Conservation (phyloP, 1,140 invertebrate species). For the Eufriesea mexicana region DNA sequence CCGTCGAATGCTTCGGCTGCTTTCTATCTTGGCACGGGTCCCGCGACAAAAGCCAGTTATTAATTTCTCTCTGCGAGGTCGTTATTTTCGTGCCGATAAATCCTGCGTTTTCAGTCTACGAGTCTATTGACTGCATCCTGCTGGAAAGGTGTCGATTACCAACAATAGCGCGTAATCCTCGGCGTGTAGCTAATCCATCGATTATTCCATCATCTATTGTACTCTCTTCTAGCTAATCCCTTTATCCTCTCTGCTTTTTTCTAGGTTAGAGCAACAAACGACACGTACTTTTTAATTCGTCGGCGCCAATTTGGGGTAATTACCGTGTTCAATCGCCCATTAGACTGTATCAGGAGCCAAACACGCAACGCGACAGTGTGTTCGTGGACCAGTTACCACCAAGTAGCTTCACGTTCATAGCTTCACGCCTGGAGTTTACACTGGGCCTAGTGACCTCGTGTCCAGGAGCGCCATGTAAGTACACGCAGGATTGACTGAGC, state of each 20-base stretch:
- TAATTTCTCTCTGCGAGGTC: constrained; percentile 38
- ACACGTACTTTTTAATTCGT: too few relatives aligned
- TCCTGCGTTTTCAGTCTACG: constrained; percentile 39
- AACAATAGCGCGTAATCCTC: background rate
- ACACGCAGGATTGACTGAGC: constrained; percentile 27
- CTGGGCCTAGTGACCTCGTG: background rate
- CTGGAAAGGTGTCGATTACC: constrained; percentile 33
- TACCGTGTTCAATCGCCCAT: too few relatives aligned
- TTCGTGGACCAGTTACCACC: background rate
- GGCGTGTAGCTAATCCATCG: constrained; percentile 30
- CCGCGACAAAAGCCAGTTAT: constrained; percentile 27
- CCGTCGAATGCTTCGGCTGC: background rate
- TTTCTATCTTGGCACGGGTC: background rate
- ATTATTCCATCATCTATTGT: background rate
- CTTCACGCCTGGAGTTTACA: background rate
- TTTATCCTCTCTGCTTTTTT: too few relatives aligned
- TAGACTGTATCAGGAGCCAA: background rate
- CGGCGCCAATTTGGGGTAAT: too few relatives aligned
- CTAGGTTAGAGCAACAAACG: too few relatives aligned
- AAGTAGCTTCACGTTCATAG: background rate
- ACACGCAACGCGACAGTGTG: background rate
- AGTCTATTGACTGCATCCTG: background rate
- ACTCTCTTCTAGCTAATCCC: too few relatives aligned
- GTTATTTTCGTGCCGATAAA: constrained; percentile 19
- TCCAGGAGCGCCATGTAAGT: too few relatives aligned